Evolutionary conservation across 2,888 invertebrate genomes (phyloP), one percentile per base, ranked within the genome.

Genomic region (Fabriciana adippe): DNA sequence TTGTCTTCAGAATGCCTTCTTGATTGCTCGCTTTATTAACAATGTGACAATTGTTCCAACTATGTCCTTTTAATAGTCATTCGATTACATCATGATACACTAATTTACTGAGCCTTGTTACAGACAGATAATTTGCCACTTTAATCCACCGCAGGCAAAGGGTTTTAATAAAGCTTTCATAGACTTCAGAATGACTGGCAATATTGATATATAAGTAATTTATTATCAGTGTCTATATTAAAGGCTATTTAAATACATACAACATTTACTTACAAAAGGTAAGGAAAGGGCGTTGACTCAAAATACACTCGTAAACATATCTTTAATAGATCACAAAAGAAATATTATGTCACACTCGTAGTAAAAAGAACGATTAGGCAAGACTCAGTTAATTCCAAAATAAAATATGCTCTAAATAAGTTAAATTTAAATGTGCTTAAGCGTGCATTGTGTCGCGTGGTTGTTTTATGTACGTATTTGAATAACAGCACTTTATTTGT

Each of bases 401-500:
- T 59, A 15, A 59, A 41, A 48, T 59, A 13, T 15, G 13, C n/a
- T 48, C 48, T 13, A 48, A 59, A 59, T 48, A 68, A 45, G 62
- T 66, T 75, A 68, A 72, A 67, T 70, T 62, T 56, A 59, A 18
- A 56, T 51, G 50, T 26, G 55, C 47, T 55, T 57, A 65, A 65
- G 41, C 55, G 57, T 56, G 57, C 63, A 45, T 59, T 68, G 64
- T 68, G 63, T 55, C 55, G 70, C 48, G 61, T 21, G 64, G 45
- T 56, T 67, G 72, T 70, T 56, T 61, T 70, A 64, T 72, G 72
- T 70, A 66, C 72, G 63, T 68, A 71, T 73, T 73, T 73, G 70
- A 72, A 72, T 73, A 73, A 73, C 73, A 73, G 68, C 70, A 72
- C 72, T 69, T 67, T 66, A 64, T 63, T 68, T 69, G 71, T 67